Evolutionary conservation across 2,888 invertebrate species (phyloP), one percentile per base, ranked within the genome.

Genomic region (Leptinotarsa rubiginosa): DNA sequence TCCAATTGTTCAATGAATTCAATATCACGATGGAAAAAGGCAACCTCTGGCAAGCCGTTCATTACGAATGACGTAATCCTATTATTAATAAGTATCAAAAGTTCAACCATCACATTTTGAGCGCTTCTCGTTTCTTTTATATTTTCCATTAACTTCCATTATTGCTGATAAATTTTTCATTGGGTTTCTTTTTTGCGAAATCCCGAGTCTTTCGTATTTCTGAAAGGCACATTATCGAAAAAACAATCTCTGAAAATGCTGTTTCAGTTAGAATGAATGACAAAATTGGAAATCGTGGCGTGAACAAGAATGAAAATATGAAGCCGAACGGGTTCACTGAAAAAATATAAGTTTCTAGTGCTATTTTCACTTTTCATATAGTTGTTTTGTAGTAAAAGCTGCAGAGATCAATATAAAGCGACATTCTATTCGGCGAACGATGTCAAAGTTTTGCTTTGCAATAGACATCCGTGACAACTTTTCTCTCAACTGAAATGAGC

Each of bases 131-230:
- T 41, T 62, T 62, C 25, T 31, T 62, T 62, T 62, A 62, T 62
- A 62, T 62, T 62, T 62, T 31, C 62, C 62, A 62, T 62, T 62
- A 31, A 41, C 31, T 25, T 62, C 62, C 5, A 62, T 62, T 62
- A 62, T 16, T 12, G 10, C 31, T 62, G 31, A 62, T 41, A 25
- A 41, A 62, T 31, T 62, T 62, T 62, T 62, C 62, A 62, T 25
- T 62, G 41, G 41, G 2, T 22, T 62, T 62, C 5, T n/a, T 62
- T n/a, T 62, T 62, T 62, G 31, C 41, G 41, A 7, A 41, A 41
- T 7, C 31, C 16, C 31, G n/a, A 62, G 62, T 41, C 62, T 41
- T 62, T 62, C 31, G n/a, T n/a, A 16, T 12, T 62, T n/a, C 62
- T 31, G 62, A 41, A 31, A n/a, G n/a, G 62, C n/a, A 62, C 18